These are phyloP conservation scores for Mastomys natalensis DNA, from an alignment of 2,113 vertebrate species.

Conservation along the genomic window DNA sequence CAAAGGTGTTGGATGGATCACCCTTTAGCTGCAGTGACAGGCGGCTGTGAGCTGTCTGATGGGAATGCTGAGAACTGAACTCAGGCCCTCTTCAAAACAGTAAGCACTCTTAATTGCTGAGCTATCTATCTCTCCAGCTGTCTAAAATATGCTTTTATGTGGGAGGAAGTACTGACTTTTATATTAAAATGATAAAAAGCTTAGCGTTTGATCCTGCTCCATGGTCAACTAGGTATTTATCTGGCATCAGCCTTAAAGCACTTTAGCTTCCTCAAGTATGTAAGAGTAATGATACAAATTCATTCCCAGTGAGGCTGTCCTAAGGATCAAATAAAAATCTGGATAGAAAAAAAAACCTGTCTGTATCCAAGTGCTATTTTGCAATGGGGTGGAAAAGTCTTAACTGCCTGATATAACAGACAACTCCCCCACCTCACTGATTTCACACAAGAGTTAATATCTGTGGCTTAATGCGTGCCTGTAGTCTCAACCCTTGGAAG, in stretches of 20 bases:
- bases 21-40: neutral
- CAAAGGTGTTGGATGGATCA: neutral
- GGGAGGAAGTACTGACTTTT: conserved; percentile 1
- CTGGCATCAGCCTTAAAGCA: neutral
- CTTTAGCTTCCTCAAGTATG: neutral
- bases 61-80: neutral
- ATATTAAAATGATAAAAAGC: neutral
- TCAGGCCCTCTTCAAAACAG: neutral
- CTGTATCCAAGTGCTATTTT: neutral
- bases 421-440: neutral
- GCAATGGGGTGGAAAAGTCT: too few relatives aligned
- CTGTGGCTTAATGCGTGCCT: neutral
- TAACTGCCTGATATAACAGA: neutral
- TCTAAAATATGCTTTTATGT: neutral
- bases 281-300: neutral
- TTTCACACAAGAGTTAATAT: neutral
- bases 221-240: neutral
- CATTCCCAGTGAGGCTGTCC: neutral
- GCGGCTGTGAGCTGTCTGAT: neutral
- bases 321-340: neutral
- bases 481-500: neutral
- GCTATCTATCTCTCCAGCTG: neutral
- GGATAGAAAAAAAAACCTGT: neutral
- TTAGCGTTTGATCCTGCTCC: neutral
- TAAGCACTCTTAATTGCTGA: neutral